phyloP scores from a whole-genome alignment of 2,113 vertebrate species.

The Zosterops hypoxanthus region DNA sequence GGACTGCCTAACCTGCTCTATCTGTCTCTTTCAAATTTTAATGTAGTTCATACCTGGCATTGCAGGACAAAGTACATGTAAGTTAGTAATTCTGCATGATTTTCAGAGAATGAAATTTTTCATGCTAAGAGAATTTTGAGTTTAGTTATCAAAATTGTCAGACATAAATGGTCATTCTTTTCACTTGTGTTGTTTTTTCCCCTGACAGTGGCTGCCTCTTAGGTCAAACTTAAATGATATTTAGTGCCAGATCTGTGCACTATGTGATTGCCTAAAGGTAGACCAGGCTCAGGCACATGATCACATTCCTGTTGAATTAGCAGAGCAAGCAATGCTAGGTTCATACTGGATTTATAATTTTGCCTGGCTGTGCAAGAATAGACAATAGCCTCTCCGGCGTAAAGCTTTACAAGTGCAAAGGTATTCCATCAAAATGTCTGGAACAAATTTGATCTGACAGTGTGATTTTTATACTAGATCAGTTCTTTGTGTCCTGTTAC shows the following conservation, averaged over 20 bases:
- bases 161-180: neutral
- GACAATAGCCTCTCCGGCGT: neutral
- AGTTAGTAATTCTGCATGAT: neutral
- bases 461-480: neutral
- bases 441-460: slow-evolving; percentile 20
- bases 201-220: neutral
- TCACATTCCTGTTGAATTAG: neutral
- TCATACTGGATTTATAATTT: neutral
- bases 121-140: neutral
- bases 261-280: neutral
- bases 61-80: neutral
- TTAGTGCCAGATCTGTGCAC: neutral
- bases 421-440: neutral
- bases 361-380: neutral
- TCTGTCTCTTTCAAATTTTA: neutral
- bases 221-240: neutral
- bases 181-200: neutral
- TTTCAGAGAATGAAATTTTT: neutral
- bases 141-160: neutral
- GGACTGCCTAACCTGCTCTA: neutral
- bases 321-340: neutral
- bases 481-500: neutral
- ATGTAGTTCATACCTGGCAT: neutral
- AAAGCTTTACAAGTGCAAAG: neutral
- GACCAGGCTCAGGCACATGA: neutral